phyloP scores from a whole-genome alignment of 1,140 invertebrate species.

The silkworm (Bombyx mori) region DNA sequence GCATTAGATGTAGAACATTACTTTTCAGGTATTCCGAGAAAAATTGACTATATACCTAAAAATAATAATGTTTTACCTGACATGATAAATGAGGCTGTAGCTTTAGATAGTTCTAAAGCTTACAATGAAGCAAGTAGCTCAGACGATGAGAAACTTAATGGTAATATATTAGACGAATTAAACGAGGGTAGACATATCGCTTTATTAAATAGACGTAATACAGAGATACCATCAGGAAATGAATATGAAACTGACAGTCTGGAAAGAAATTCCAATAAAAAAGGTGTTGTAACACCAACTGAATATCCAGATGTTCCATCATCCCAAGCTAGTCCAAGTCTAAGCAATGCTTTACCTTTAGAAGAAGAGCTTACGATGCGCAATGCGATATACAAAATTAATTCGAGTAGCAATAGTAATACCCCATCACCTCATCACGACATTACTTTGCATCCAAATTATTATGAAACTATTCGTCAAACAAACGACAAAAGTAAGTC shows the following conservation, averaged over 20 bases:
- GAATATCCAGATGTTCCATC: slow-evolving; percentile 76
- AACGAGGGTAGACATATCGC: slow-evolving; percentile 5
- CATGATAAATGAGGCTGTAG: slow-evolving; percentile 75
- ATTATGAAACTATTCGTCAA: slow-evolving; percentile 60
- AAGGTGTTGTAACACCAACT: slow-evolving; percentile 73
- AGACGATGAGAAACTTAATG: slow-evolving; percentile 40
- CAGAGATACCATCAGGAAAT: slow-evolving; percentile 52
- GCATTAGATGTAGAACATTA: slow-evolving; percentile 37
- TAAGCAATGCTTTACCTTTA: slow-evolving; percentile 79
- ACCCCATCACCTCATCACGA: slow-evolving; percentile 69
- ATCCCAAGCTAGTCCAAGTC: slow-evolving; percentile 78
- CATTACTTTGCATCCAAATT: slow-evolving; percentile 65
- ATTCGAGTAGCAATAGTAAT: slow-evolving; percentile 73
- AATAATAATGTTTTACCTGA: slow-evolving; percentile 71
- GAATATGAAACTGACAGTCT: slow-evolving; percentile 87
- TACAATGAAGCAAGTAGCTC: slow-evolving; percentile 44
- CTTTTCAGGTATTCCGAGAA: slow-evolving; percentile 26
- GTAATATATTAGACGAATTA: slow-evolving; percentile 13
- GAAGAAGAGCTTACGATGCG: slow-evolving; percentile 84
- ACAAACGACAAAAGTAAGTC: slow-evolving; percentile 39
- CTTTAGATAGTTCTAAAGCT: slow-evolving; percentile 55
- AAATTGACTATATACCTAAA: slow-evolving; percentile 34
- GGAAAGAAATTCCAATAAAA: slow-evolving; percentile 74
- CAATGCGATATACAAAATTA: slow-evolving; percentile 76
- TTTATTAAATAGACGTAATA: slow-evolving; percentile 19